Conservation (phyloP, 2,888 invertebrate genomes). For the Plagodis pulveraria region DNA sequence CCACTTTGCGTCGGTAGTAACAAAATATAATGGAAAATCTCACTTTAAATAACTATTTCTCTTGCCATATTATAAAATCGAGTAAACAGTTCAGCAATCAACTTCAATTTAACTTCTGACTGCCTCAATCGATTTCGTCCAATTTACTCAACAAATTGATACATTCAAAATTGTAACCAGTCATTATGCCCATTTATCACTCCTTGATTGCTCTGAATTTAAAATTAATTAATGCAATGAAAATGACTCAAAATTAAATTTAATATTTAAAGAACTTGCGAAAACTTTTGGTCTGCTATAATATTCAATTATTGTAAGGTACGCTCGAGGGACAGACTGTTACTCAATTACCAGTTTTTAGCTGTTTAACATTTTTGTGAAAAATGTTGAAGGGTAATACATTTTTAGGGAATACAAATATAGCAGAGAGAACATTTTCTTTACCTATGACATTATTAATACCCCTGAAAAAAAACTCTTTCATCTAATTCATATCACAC, state of each 20-base stretch:
- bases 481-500: no score
- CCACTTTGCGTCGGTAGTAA: neutral
- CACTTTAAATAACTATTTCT: neutral
- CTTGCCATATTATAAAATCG: neutral
- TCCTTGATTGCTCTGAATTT: slow-evolving; percentile 9
- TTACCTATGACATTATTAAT: no score
- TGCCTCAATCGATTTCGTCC: slow-evolving; percentile 2
- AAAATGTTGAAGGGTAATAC: slow-evolving; percentile 5
- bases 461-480: no score
- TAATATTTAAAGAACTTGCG: slow-evolving; percentile 30
- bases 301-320: slow-evolving; percentile 31
- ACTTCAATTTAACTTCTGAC: slow-evolving; percentile 3
- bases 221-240: slow-evolving; percentile 21
- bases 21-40: neutral
- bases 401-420: neutral
- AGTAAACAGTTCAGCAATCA: slow-evolving; percentile 8
- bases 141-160: slow-evolving; percentile 13
- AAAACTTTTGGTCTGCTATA: slow-evolving; percentile 27
- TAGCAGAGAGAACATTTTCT: no score
- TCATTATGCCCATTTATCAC: slow-evolving; percentile 6
- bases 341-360: slow-evolving; percentile 17
- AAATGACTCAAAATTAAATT: slow-evolving; percentile 27
- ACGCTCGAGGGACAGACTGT: slow-evolving; percentile 12
- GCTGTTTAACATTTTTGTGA: slow-evolving; percentile 1
- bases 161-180: slow-evolving; percentile 2